Percentiles rank a stretch among this genome's conserved stretches.
phyloP scores from a whole-genome alignment of 2,797 vertebrate genomes.

The Acropternis orthonyx region DNA sequence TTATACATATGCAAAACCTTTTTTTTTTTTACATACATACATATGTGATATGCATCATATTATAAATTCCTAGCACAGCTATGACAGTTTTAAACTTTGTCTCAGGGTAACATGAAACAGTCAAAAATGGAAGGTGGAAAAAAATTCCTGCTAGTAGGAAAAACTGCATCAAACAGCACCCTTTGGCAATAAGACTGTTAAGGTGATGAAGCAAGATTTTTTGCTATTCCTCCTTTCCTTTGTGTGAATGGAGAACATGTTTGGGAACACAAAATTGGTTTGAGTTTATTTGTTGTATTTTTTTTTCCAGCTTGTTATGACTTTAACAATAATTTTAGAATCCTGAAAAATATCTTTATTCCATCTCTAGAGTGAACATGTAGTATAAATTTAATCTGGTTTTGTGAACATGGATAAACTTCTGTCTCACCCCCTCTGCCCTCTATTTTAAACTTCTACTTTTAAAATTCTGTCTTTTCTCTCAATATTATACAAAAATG shows the following conservation, averaged over 20 bases:
- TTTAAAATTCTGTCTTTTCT: neutral
- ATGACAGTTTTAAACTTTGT: neutral
- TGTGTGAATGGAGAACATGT: neutral
- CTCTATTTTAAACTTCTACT: neutral
- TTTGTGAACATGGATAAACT: neutral
- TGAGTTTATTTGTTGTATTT: fast-evolving
- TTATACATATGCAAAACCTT: neutral
- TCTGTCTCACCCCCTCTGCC: neutral
- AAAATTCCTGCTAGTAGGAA: neutral
- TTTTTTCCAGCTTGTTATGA: neutral
- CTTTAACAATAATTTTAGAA: neutral
- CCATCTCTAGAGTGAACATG: neutral
- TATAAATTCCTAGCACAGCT: neutral
- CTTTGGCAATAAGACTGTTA: neutral
- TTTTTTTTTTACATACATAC: neutral
- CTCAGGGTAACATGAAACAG: neutral
- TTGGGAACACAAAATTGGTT: neutral
- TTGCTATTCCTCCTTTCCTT: neutral
- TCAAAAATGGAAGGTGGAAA: neutral
- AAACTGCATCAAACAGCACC: neutral
- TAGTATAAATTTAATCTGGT: neutral
- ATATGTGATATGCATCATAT: neutral
- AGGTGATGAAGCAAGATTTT: neutral
- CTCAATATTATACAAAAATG: neutral
- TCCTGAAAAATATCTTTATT: neutral